phyloP scores from a whole-genome alignment of 2,797 vertebrate genomes.

The Chromobotia macracanthus region DNA sequence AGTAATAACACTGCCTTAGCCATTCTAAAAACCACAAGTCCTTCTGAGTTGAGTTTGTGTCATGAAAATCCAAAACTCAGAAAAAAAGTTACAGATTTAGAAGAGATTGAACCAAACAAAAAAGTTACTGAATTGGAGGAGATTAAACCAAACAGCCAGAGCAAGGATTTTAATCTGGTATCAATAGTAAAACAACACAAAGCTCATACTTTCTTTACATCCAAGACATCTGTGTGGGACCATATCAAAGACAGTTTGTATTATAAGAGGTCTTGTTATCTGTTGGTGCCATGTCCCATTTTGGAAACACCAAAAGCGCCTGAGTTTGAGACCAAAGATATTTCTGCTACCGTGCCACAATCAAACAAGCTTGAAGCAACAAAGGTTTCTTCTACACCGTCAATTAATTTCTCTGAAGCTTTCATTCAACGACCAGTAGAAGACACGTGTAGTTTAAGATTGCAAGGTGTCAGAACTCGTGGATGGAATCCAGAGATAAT shows the following conservation, averaged over 20 bases:
- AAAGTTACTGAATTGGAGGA: slow-evolving; percentile 29
- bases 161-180: background rate
- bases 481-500: slow-evolving; percentile 33
- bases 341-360: background rate
- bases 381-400: background rate
- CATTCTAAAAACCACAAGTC: background rate
- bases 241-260: slow-evolving; percentile 59
- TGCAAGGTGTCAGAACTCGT: background rate
- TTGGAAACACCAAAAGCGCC: slow-evolving; percentile 11
- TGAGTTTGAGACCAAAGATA: slow-evolving; percentile 24
- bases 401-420: slow-evolving; percentile 3
- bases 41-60: background rate
- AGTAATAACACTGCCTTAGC: slow-evolving; percentile 12
- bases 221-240: slow-evolving; percentile 63
- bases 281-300: slow-evolving; percentile 14
- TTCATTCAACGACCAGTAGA: slow-evolving; percentile 12
- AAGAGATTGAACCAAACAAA: slow-evolving; percentile 6
- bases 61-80: background rate
- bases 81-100: background rate
- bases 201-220: slow-evolving; percentile 17
- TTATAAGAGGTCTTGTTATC: slow-evolving; percentile 20
- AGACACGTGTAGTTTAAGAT: slow-evolving; percentile 9
- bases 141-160: background rate
- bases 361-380: slow-evolving; percentile 27
- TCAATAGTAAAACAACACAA: slow-evolving; percentile 31